Base-by-base conservation (phyloP, 1,140 invertebrate species). In the Drosophila ogumai region DNA sequence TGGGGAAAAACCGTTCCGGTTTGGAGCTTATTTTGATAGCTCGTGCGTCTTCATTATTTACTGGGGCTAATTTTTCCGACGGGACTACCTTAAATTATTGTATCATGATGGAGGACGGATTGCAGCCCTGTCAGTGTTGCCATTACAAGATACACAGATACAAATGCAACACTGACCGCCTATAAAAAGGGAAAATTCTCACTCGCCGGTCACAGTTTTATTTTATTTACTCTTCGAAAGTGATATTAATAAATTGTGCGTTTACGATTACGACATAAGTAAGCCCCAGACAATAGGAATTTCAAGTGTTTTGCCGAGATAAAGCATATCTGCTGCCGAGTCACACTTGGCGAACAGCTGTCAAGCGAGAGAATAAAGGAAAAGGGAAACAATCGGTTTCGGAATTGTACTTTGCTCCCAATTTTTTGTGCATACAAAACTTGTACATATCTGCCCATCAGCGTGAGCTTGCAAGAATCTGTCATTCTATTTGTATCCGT, bases 251-350 rank as follows among this genome's bases (percentile, higher is more conserved):
- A 65, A 43, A 25, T 58, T 13, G 12, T 41, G 49, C 49, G 28
- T 76, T 77, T 88, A 56, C 49, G 28, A 80, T 77, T 88, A 84
- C 81, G 60, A 78, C 59, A 84, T 68, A 84, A 90, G 84, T 88
- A 88, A 90, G 85, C 72, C 41, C 46, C 52, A 61, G 44, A 72
- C 34, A 72, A 49, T 58, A 44, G 17, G 28, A 65, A 28, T 4
- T 3, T 12, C 49, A 66, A 43, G 65, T 56, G 49, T 68, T 58
- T 44, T 43, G 17, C 46, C 31, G 32, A 40, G 32, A 60, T 50
- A 50, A 36, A 76, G 50, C 63, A 65, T 64, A 55, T 47, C 43
- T 50, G 31, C 1, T n/a, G 13, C 3, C 38, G 31, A 47, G 19
- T 43, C 15, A 65, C 17, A 55, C 2, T 65, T 28, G 3, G 31